Percentiles rank a stretch among this genome's conserved stretches.
phyloP scores from a whole-genome alignment of 2,797 vertebrate species.

The Thunnus albacares region DNA sequence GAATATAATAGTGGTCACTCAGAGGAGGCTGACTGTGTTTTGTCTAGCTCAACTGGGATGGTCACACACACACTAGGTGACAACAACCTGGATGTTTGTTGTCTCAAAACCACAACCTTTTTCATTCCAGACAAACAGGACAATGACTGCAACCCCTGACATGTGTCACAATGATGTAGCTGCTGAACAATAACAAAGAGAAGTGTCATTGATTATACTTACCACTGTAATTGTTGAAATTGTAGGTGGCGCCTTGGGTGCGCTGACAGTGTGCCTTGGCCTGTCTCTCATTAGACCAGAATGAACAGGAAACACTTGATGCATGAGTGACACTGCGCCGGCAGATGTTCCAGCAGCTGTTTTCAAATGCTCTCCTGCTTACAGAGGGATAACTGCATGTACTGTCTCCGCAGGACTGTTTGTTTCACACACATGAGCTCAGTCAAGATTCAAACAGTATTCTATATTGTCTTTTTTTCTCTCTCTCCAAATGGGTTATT shows the following conservation, averaged over 20 bases:
- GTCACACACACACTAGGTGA: background rate
- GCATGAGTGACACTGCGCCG: conserved; percentile 40
- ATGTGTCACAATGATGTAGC: conserved; percentile 7
- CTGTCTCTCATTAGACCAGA: conserved; percentile 41
- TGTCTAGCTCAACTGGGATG: conserved; percentile 11
- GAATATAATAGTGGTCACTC: background rate
- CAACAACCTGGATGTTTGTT: conserved; percentile 15
- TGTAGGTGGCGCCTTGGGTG: conserved; percentile 15
- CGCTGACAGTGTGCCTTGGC: conserved; percentile 18
- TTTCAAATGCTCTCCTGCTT: conserved; percentile 17
- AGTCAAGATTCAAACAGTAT: background rate
- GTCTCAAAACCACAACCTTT: conserved; percentile 2
- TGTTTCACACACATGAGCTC: conserved; percentile 21
- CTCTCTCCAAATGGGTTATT: background rate
- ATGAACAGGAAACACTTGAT: conserved; percentile 45
- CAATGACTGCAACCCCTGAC: conserved; percentile 18
- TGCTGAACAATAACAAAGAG: conserved; percentile 4
- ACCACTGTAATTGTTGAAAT: conserved; percentile 39
- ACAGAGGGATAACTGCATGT: background rate
- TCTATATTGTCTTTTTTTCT: background rate
- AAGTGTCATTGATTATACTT: conserved; percentile 22
- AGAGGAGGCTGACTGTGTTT: conserved; percentile 31
- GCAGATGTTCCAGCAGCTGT: conserved; percentile 72
- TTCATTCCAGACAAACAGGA: conserved; percentile 1
- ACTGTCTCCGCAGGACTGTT: conserved; percentile 21